Evolutionary conservation across 2,113 vertebrate species (phyloP), one percentile per base, ranked within the genome.

Genomic region (Sapajus apella): DNA sequence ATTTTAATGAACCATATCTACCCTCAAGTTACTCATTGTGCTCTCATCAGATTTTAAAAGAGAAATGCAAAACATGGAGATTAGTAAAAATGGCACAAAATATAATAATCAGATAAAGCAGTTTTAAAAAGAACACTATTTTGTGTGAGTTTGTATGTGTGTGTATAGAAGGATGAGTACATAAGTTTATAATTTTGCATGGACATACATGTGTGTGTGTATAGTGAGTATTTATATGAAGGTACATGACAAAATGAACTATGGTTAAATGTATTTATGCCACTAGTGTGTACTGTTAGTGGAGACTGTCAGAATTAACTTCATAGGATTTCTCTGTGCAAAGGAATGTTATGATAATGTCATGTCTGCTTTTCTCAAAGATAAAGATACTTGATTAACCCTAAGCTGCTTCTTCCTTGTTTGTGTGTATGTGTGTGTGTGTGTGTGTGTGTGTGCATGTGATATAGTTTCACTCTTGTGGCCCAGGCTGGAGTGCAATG

Each of bases 21-120:
- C 30, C 30, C 8, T 43, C 87, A 90, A 94, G 43, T 83, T 87
- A 58, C 66, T 95, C 35, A 85, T 43, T 95, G 55, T 76, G 7
- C 61, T 92, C 23, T 58, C 56, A 66, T 95, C 81, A 52, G 40
- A 47, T 90, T 43, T 96, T 94, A 88, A 91, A 96, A 80, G 23
- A 82, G 27, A 96, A 96, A 35, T 55, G 2, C 13, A 92, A 37
- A 93, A 66, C n/a, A 52, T 56, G 6, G 45, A 89, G 79, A 66
- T 86, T 79, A 76, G 77, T 72, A 81, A 79, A 85, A 93, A 85
- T 90, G 3, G 17, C 25, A 55, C 84, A 37, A 93, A 88, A 93
- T 82, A 37, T 17, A 94, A 35, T 93, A 68, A 79, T 75, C 12
- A 47, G n/a, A 68, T 87, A 87, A 70, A 72, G 35, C 91, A 37